These are phyloP conservation scores for Ashinkailepas kermadecensis DNA, from an alignment of 2,888 invertebrate genomes.

Conservation along the genomic window DNA sequence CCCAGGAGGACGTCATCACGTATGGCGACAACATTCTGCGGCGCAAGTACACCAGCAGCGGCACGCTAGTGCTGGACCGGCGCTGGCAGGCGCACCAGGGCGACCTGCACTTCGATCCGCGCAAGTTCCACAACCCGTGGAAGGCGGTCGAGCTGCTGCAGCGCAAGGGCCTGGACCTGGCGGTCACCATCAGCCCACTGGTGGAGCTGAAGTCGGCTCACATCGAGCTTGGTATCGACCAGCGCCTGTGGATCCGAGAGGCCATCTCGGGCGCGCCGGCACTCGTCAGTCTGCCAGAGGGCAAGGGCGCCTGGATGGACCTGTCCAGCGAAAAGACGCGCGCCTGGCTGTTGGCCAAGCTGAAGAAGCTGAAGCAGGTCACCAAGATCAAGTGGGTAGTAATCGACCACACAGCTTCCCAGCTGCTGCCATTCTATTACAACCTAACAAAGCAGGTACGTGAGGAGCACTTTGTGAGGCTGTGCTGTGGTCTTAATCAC, in stretches of 20 bases:
- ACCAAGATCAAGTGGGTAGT: conserved; percentile 79
- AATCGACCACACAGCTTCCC: conserved; percentile 70
- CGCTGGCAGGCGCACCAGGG: conserved; percentile 74
- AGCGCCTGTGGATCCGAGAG: conserved; percentile 68
- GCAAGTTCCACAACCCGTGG: conserved; percentile 5
- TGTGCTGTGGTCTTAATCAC: too few species aligned
- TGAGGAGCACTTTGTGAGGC: conserved; percentile 38
- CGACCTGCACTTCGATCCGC: conserved; percentile 70
- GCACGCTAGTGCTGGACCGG: not conserved
- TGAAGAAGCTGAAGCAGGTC: conserved; percentile 59
- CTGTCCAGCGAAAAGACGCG: conserved; percentile 72
- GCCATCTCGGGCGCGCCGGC: conserved; percentile 57
- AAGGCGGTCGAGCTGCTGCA: conserved; percentile 71
- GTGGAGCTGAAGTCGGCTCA: conserved; percentile 70
- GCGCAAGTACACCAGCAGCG: not conserved
- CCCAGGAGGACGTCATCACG: not conserved
- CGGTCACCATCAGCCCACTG: conserved; percentile 83
- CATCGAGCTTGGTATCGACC: conserved; percentile 69
- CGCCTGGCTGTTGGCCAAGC: conserved; percentile 67
- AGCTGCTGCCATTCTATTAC: conserved; percentile 79
- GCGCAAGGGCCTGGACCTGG: conserved; percentile 75
- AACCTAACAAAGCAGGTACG: conserved; percentile 56
- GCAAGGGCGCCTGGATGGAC: conserved; percentile 71
- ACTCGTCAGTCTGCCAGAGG: conserved; percentile 69
- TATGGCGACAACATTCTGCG: not conserved